Percentiles rank a stretch among this genome's conserved stretches.
Conservation (phyloP, 2,888 invertebrate species). For the Hypolimnas misippus region DNA sequence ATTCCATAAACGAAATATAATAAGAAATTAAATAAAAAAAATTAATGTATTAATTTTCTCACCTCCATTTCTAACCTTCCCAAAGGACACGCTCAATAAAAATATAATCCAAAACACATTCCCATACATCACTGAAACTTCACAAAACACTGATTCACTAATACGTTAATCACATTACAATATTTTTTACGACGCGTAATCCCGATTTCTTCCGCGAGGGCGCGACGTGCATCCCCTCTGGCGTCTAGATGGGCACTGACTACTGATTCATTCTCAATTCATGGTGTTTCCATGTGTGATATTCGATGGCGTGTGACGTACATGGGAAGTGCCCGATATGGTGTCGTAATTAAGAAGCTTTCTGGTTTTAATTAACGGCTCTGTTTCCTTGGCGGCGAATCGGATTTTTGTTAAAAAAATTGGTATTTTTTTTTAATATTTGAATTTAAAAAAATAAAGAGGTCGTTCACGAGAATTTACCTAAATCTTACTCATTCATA, state of each 20-base stretch:
- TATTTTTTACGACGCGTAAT: conserved; percentile 25
- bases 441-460: too few relatives aligned
- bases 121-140: conserved; percentile 63
- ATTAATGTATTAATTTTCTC: too few relatives aligned
- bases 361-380: conserved; percentile 44
- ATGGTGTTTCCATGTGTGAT: conserved; percentile 37
- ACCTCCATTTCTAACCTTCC: conserved; percentile 72
- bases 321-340: conserved; percentile 17
- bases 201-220: conserved; percentile 14
- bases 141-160: conserved; percentile 31
- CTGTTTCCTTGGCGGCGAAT: conserved; percentile 15
- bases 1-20: too few relatives aligned
- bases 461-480: too few relatives aligned
- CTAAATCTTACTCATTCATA: too few relatives aligned
- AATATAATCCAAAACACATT: conserved; percentile 59
- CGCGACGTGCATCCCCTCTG: conserved; percentile 38
- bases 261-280: conserved; percentile 34
- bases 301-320: conserved; percentile 27
- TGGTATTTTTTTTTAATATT: not conserved
- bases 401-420: not conserved
- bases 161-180: conserved; percentile 20
- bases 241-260: conserved; percentile 57
- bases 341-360: conserved; percentile 43
- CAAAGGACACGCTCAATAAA: conserved; percentile 57
- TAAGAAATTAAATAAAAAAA: not conserved